Evolutionary conservation across 2,113 vertebrate genomes (phyloP).

Genomic region (Daphoenositta chrysoptera): DNA sequence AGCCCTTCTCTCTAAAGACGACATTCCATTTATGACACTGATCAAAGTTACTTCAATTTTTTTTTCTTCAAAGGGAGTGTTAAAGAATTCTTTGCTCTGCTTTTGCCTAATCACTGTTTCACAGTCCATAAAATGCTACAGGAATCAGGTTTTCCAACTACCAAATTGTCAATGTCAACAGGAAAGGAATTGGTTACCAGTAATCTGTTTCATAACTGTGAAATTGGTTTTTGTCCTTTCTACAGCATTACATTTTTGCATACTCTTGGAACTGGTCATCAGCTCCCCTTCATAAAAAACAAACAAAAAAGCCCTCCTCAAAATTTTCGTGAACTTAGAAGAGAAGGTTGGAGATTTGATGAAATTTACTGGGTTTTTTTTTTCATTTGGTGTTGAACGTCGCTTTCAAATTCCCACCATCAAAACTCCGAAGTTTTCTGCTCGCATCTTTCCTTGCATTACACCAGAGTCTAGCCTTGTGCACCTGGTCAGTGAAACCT

Average conservation of each 20-base stretch:
- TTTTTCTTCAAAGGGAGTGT: neutral
- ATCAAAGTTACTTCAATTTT: neutral
- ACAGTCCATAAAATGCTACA: neutral
- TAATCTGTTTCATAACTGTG: neutral
- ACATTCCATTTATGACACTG: neutral
- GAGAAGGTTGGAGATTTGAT: neutral
- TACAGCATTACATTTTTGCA: neutral
- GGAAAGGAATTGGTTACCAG: neutral
- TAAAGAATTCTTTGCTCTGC: neutral
- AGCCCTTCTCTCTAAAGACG: neutral
- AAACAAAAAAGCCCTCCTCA: neutral
- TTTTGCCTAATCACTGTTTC: neutral
- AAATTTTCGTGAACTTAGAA: neutral
- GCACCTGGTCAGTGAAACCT: neutral
- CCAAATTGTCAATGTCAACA: neutral
- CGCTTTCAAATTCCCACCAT: neutral
- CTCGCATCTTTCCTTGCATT: neutral
- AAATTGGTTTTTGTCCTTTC: neutral
- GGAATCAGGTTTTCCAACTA: neutral
- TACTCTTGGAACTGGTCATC: neutral
- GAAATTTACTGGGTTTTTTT: neutral
- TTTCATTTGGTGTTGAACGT: neutral
- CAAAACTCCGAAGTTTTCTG: neutral
- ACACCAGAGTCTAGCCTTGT: neutral
- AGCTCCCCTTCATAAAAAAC: neutral